Percentiles rank a stretch among this genome's conserved stretches.
These are phyloP conservation scores for Zaprionus tsacasi DNA, from an alignment of 1,140 invertebrate species.

Conservation along the genomic window DNA sequence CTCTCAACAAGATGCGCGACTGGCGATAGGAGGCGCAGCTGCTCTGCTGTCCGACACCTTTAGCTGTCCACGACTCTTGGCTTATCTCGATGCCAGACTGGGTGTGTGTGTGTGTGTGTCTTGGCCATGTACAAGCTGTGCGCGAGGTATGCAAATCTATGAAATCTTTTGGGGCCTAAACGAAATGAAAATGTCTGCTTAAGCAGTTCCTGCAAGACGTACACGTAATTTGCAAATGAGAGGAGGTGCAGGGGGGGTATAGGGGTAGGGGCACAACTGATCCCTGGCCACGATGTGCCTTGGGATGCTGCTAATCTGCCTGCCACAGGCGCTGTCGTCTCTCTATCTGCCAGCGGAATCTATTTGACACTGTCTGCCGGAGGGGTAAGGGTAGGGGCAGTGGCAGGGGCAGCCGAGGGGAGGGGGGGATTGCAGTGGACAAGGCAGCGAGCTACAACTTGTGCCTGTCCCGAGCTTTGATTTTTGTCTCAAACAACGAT, in stretches of 20 bases:
- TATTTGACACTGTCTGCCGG: constrained; percentile 70
- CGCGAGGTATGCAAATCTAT: constrained; percentile 61
- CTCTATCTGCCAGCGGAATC: constrained; percentile 74
- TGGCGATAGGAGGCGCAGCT: constrained; percentile 43
- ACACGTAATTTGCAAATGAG: constrained; percentile 69
- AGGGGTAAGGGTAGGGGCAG: neutral
- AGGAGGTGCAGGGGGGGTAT: neutral
- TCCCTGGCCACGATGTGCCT: constrained; percentile 55
- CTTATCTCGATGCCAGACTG: neutral
- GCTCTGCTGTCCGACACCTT: constrained; percentile 57
- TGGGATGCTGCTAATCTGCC: constrained; percentile 17
- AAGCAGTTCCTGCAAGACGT: constrained; percentile 51
- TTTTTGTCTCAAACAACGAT: constrained; percentile 43
- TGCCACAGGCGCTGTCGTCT: constrained; percentile 54
- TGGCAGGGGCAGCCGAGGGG: neutral
- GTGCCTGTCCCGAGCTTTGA: constrained; percentile 26
- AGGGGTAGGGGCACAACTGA: constrained; percentile 29
- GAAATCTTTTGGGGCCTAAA: constrained; percentile 58
- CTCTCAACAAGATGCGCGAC: constrained; percentile 61
- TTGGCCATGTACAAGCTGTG: constrained; percentile 6
- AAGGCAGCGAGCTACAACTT: neutral
- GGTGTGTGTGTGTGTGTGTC: neutral
- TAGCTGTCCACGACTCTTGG: neutral
- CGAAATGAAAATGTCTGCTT: constrained; percentile 72
- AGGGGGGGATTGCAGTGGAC: neutral